These are phyloP conservation scores for Heliconius hermathena DNA, from an alignment of 1,140 invertebrate genomes.

Conservation along the genomic window DNA sequence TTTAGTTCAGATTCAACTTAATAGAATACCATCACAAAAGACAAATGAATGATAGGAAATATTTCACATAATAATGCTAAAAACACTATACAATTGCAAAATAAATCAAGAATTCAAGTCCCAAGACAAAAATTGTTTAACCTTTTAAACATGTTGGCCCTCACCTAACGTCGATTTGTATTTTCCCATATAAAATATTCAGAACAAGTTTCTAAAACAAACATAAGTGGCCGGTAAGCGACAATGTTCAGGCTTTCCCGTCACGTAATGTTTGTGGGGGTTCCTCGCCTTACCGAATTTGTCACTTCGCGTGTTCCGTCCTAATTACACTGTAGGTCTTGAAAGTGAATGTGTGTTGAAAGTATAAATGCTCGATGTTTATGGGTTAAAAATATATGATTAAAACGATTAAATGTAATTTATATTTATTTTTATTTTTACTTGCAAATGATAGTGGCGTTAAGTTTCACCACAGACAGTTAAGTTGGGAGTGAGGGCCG, in stretches of 20 bases:
- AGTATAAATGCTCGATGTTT: not conserved
- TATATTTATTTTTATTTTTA: too few species aligned
- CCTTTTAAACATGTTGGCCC: constrained; percentile 17
- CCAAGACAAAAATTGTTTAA: constrained; percentile 13
- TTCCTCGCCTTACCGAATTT: constrained; percentile 31
- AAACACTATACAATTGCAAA: too few species aligned
- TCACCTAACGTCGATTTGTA: constrained; percentile 29
- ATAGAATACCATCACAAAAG: too few species aligned
- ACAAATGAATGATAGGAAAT: too few species aligned
- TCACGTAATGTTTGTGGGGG: constrained; percentile 33
- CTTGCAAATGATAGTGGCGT: too few species aligned
- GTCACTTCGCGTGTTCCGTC: constrained; percentile 27
- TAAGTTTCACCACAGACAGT: too few species aligned
- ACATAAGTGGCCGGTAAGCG: constrained; percentile 38
- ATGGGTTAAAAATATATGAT: too few species aligned
- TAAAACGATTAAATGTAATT: too few species aligned
- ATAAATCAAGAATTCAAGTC: constrained; percentile 5
- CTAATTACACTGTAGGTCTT: constrained; percentile 29
- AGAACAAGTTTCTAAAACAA: constrained; percentile 32
- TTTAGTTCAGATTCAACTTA: too few species aligned
- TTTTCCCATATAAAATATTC: constrained; percentile 35
- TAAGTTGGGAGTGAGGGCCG: too few species aligned
- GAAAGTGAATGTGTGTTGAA: not conserved
- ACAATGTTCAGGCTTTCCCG: constrained; percentile 26
- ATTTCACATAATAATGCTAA: too few species aligned